Evolutionary conservation across 2,797 vertebrate species (phyloP).

Genomic region (Megalops cyprinoides): DNA sequence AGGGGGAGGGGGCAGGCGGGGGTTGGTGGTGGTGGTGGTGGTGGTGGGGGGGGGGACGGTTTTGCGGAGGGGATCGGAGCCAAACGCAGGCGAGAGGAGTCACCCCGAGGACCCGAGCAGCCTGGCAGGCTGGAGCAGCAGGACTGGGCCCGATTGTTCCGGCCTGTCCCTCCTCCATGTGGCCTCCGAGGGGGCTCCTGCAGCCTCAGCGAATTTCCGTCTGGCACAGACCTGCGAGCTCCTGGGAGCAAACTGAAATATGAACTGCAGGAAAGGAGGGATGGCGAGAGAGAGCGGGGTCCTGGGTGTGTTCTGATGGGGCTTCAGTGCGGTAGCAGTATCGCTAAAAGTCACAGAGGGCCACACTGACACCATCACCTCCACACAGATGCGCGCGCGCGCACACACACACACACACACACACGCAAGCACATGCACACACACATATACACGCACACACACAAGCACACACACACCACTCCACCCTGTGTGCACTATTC

Average conservation of each 20-base stretch:
- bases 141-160: conserved; percentile 89
- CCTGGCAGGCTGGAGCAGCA: conserved; percentile 81
- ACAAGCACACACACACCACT: background rate
- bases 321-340: conserved; percentile 42
- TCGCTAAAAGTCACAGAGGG: conserved; percentile 38
- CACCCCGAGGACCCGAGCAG: conserved; percentile 89
- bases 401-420: background rate
- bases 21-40: too few relatives aligned
- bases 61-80: conserved; percentile 69
- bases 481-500: conserved; percentile 15
- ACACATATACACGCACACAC: background rate
- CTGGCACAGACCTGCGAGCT: conserved; percentile 92
- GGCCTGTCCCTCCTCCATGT: conserved; percentile 88
- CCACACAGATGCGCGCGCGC: conserved; percentile 22
- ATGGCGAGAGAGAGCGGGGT: conserved; percentile 55
- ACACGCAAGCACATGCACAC: conserved; percentile 18
- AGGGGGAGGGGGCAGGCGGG: conserved; percentile 59
- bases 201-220: conserved; percentile 89
- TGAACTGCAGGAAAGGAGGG: conserved; percentile 77
- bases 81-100: conserved; percentile 70
- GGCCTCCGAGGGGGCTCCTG: conserved; percentile 89
- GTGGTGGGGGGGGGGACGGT: conserved; percentile 59
- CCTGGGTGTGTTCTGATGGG: conserved; percentile 70
- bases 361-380: background rate
- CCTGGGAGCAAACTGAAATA: conserved; percentile 95